A percentile compares a stretch with the other conserved stretches of the same genome.
Evolutionary conservation across 2,888 invertebrate genomes (phyloP).

Genomic region (Glyphotaelius pellucidus): DNA sequence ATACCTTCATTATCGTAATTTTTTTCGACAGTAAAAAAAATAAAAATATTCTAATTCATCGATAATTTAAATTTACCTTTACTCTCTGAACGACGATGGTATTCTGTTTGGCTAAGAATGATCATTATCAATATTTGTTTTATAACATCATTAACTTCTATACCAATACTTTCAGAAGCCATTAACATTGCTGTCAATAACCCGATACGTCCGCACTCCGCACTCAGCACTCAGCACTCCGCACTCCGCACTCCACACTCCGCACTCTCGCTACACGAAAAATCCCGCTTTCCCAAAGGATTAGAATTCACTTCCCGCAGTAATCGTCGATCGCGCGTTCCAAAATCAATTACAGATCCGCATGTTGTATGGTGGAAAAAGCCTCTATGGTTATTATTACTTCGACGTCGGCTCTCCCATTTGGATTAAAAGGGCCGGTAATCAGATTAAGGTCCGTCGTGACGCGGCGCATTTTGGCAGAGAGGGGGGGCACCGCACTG

Average conservation of each 20-base stretch:
- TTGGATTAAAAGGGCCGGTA: slow-evolving; percentile 43
- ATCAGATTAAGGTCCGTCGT: slow-evolving; percentile 38
- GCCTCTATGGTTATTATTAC: slow-evolving; percentile 17
- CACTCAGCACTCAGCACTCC: background rate
- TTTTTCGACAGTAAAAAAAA: no score
- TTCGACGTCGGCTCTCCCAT: slow-evolving; percentile 2
- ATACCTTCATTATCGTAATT: no score
- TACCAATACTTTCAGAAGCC: background rate
- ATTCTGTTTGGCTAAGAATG: no score
- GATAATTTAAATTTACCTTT: no score
- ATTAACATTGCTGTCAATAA: background rate
- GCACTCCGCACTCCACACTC: background rate
- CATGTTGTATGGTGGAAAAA: slow-evolving; percentile 33
- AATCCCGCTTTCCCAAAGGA: background rate
- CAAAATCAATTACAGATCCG: slow-evolving; percentile 24
- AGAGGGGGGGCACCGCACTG: background rate
- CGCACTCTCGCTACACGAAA: background rate
- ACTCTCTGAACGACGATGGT: no score
- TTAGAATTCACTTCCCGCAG: background rate
- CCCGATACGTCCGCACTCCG: background rate
- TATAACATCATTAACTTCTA: background rate
- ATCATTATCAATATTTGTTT: background rate
- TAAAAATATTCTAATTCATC: no score
- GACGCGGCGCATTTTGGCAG: slow-evolving; percentile 29
- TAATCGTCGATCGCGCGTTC: slow-evolving; percentile 5